phyloP scores from a whole-genome alignment of 2,797 vertebrate species.

The Pantherophis alleghaniensis region DNA sequence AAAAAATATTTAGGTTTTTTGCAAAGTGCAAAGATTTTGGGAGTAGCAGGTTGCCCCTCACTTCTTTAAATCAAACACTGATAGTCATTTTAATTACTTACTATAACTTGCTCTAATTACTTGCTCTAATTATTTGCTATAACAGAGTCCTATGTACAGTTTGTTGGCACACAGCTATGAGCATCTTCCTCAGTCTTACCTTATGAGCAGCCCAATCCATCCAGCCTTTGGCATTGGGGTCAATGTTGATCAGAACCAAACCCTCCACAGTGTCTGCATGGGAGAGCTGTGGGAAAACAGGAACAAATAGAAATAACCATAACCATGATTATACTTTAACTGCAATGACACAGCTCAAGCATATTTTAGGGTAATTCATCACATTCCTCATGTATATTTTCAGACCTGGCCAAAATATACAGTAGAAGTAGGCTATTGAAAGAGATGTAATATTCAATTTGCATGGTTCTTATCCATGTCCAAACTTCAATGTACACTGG shows the following conservation, averaged over 20 bases:
- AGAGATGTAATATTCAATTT: background rate
- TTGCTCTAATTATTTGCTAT: background rate
- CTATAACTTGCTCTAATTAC: background rate
- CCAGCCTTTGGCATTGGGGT: slow-evolving; percentile 87
- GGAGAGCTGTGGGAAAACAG: slow-evolving; percentile 68
- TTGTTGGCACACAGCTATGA: background rate
- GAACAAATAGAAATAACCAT: background rate
- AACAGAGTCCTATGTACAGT: background rate
- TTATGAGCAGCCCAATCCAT: slow-evolving; percentile 94
- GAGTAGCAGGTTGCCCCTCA: background rate
- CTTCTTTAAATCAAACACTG: background rate
- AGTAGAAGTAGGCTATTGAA: background rate
- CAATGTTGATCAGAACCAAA: slow-evolving; percentile 88
- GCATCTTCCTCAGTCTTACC: slow-evolving; percentile 63
- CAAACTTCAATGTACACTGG: background rate
- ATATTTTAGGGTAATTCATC: background rate
- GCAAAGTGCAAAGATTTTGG: background rate
- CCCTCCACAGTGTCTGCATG: slow-evolving; percentile 86
- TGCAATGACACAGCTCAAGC: background rate
- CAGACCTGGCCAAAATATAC: background rate
- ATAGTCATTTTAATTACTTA: background rate
- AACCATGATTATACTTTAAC: background rate
- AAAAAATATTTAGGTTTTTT: background rate
- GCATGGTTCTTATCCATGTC: background rate
- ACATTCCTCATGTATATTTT: background rate